A percentile compares a stretch with the other conserved stretches of the same genome.
Conservation (phyloP, 2,797 vertebrate genomes). For the Melanotaenia trifasciata region DNA sequence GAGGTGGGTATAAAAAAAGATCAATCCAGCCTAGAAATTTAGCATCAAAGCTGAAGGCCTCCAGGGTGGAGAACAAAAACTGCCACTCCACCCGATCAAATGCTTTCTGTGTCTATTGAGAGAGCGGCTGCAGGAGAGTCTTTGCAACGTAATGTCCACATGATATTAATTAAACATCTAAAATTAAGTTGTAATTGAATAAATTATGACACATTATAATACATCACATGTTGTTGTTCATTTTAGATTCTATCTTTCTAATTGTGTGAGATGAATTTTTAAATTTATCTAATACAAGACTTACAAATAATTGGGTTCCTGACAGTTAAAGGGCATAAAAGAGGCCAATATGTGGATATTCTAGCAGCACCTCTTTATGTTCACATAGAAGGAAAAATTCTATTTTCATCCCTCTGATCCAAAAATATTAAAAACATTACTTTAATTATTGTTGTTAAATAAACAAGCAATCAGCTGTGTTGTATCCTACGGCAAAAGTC, state of each 20-base stretch:
- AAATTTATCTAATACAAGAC: too few species aligned
- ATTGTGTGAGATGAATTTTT: not conserved
- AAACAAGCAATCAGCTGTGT: constrained; percentile 17
- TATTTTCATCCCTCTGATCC: constrained; percentile 9
- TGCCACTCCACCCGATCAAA: too few species aligned
- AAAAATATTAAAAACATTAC: not conserved
- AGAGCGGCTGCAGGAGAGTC: too few species aligned
- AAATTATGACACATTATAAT: not conserved
- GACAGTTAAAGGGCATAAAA: constrained; percentile 3
- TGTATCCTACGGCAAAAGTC: constrained; percentile 2
- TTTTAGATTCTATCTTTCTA: not conserved
- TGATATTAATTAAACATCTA: too few species aligned
- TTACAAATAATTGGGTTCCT: not conserved
- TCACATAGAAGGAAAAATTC: constrained; percentile 13
- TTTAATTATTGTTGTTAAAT: constrained; percentile 23
- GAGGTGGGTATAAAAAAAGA: too few species aligned
- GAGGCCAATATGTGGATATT: not conserved
- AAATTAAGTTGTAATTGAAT: not conserved
- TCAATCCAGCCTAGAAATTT: too few species aligned
- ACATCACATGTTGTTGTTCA: not conserved
- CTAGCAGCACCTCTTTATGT: not conserved
- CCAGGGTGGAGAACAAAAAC: too few species aligned
- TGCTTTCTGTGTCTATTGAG: too few species aligned
- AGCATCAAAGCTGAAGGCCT: too few species aligned
- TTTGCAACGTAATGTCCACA: too few species aligned